These are phyloP conservation scores for Agelastica alni DNA, from an alignment of 2,888 invertebrate genomes.

Conservation along the genomic window DNA sequence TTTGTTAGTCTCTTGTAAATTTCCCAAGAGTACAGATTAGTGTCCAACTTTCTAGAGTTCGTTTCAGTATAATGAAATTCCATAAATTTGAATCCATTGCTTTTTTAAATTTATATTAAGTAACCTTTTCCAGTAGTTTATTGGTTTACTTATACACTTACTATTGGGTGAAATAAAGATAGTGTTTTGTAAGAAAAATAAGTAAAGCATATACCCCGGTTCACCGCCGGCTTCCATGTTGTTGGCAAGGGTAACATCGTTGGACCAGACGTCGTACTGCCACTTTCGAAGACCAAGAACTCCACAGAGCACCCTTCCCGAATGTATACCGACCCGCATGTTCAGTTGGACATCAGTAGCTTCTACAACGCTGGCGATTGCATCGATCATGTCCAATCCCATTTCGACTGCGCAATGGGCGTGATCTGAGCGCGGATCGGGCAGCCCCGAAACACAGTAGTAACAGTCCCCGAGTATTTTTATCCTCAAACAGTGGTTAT, in stretches of 20 bases:
- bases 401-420: slow-evolving; percentile 89
- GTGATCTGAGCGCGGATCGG: slow-evolving; percentile 89
- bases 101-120: no score
- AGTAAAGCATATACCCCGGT: slow-evolving; percentile 82
- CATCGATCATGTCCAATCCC: slow-evolving; percentile 86
- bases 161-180: no score
- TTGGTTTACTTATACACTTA: no score
- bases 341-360: slow-evolving; percentile 90
- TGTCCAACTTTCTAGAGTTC: no score
- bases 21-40: no score
- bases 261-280: slow-evolving; percentile 95
- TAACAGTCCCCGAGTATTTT: slow-evolving; percentile 91
- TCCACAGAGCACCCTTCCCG: slow-evolving; percentile 87
- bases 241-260: slow-evolving; percentile 88
- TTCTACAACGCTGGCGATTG: slow-evolving; percentile 85
- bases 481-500: slow-evolving; percentile 81
- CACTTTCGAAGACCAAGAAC: slow-evolving; percentile 88
- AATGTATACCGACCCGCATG: slow-evolving; percentile 92
- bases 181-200: no score
- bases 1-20: no score
- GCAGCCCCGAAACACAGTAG: slow-evolving; percentile 90
- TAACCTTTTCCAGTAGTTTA: no score
- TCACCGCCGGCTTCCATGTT: slow-evolving; percentile 90
- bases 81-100: no score
- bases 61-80: no score